Percentiles rank a stretch among this genome's conserved stretches.
Conservation (phyloP, 2,113 vertebrate species). For the Chroicocephalus ridibundus region DNA sequence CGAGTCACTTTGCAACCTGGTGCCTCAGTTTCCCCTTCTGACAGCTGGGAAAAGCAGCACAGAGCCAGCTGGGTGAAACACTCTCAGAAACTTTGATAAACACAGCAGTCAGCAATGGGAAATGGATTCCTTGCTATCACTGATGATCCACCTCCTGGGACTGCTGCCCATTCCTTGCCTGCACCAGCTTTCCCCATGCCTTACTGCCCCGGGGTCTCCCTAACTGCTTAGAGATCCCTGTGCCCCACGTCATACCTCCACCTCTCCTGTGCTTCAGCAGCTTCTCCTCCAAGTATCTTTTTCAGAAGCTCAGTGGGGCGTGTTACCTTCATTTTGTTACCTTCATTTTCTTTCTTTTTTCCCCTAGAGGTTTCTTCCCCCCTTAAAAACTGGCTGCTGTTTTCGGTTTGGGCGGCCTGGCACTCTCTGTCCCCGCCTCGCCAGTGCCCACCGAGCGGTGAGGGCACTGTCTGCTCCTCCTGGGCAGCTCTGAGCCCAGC, state of each 20-base stretch:
- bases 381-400: neutral
- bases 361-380: neutral
- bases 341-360: neutral
- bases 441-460: accelerated
- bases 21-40: neutral
- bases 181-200: neutral
- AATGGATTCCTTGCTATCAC: neutral
- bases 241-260: neutral
- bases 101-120: neutral
- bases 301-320: neutral
- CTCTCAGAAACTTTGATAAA: neutral
- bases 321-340: neutral
- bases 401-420: neutral
- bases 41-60: neutral
- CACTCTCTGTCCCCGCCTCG: accelerated
- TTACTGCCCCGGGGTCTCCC: neutral
- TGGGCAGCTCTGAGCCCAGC: neutral
- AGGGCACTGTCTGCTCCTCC: neutral
- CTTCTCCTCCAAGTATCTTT: neutral
- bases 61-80: neutral
- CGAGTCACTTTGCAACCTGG: neutral
- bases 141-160: neutral
- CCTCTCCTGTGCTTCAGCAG: neutral
- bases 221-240: neutral
- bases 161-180: neutral